Base-by-base conservation (phyloP, 1,140 invertebrate species). In the Aphelenchoides fujianensis region DNA sequence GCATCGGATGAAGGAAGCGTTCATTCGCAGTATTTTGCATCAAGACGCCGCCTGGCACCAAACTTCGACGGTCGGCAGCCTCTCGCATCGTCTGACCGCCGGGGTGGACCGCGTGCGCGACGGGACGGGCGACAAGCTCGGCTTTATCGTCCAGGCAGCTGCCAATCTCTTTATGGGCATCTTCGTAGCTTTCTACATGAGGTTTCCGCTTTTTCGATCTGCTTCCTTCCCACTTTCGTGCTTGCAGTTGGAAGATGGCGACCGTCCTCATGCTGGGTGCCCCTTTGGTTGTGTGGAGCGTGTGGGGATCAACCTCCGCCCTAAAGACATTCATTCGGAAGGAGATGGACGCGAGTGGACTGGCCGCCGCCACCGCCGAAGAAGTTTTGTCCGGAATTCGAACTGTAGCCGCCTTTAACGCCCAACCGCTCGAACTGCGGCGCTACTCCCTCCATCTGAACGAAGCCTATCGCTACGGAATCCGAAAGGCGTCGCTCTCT, bases 331-430 rank as follows among this genome's bases (percentile, higher is more conserved):
- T 23, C 12, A 48, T 48, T 9, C 70, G 53, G 9, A 72, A 72
- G 27, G 48, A 72, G 53, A 74, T 55, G 9, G 30, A 75, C 16
- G 70, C 70, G 2, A 64, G 63, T 28, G 72, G 31, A 9, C 32
- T 37, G 0, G 70, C 70, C 0, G 70, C 68, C 0, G 37, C 70
- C 27, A 57, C 73, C 30, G 92, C 92, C 0, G 91, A 92, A 82
- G 92, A 94, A 82, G 90, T 90, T 0, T 78, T 94, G 1, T 88
- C 88, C 31, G 87, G 89, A 1, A 88, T 94, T 5, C 87, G 90
- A 31, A 93, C 92, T 0, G 91, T 94, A 0, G 88, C 90, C 31
- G 90, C 92, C 0, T 93, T 93, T 79, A 90, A 90, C 68, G 92
- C 91, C 7, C 90, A 93, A 82, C 71, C 85, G 9, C 89, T 89